Base-by-base conservation (phyloP, 2,888 invertebrate genomes). In the Sabatieria punctata region DNA sequence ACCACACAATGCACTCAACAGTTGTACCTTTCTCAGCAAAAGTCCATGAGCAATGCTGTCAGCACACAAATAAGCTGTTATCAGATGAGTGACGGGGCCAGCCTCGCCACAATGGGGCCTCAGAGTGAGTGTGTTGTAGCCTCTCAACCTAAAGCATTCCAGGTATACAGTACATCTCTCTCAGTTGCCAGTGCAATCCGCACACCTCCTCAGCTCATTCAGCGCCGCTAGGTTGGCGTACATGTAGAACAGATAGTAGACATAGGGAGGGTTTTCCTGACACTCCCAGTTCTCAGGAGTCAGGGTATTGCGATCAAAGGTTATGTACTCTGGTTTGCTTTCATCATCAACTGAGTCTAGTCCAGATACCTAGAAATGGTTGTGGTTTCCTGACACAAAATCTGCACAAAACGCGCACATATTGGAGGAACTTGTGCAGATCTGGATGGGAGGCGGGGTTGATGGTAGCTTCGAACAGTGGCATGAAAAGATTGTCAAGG, bases 311-410 rank as follows among this genome's bases (percentile, higher is more conserved):
- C 51, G 45, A 76, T 73, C 89, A 82, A 71, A 93, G 76, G 63
- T 82, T 68, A 55, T 85, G 73, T 88, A 85, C 70, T 97, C 97
- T 0, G 93, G 88, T 70, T 97, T 99, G 43, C 89, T 89, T 70
- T 99, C 97, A 67, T 99, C 97, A 66, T 99, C 97, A 41, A 97
- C 97, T 18, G 91, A 93, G 74, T 97, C 97, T 66, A 97, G 85
- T 1, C 93, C 97, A 48, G 91, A 80, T 41, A 97, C 85, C 76
- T 91, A 76, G 65, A 39, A 39, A 21, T 39, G 6, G 11, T 39
- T 39, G 22, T 11, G 6, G 11, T 4, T 23, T 11, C 4, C 21
- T 15, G 4, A 18, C 21, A 4, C 6, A 15, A 39, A 39, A 22
- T 23, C 8, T 4, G 3, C 6, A 39, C 4, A 8, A 19, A 43